A percentile compares a stretch with the other conserved stretches of the same genome.
phyloP scores from a whole-genome alignment of 2,113 vertebrate species.

The Albula goreensis region DNA sequence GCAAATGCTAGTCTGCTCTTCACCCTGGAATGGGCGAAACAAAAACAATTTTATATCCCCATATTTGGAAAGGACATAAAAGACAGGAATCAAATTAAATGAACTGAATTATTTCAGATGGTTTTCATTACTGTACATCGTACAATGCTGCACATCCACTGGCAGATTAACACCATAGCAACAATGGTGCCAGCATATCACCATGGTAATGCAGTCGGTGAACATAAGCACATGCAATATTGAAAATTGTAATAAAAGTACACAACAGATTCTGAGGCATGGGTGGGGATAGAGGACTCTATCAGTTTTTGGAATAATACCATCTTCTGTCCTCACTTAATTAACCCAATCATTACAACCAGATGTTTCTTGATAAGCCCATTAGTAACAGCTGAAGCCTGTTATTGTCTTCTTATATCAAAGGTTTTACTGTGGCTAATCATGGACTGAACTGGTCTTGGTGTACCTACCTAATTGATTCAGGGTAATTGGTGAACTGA shows the following conservation, averaged over 20 bases:
- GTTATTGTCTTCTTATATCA: not conserved
- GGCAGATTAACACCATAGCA: not conserved
- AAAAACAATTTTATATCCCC: no score
- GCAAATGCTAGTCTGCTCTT: no score
- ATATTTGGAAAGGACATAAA: not conserved
- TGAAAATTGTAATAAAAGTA: not conserved
- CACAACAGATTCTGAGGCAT: not conserved
- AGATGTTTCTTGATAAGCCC: not conserved
- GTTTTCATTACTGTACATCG: not conserved
- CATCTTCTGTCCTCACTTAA: not conserved
- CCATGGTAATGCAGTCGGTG: not conserved
- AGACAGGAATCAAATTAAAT: not conserved
- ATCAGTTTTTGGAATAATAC: not conserved
- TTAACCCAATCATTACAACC: not conserved
- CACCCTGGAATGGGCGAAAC: no score
- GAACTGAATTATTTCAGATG: not conserved
- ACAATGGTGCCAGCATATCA: not conserved
- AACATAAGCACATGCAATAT: not conserved
- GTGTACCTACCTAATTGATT: not conserved
- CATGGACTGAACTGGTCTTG: no score
- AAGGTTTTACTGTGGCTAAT: not conserved
- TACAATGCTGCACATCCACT: not conserved
- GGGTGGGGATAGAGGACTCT: not conserved
- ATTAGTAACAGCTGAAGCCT: not conserved
- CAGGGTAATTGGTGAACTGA: no score